These are phyloP conservation scores for Scartelaos histophorus DNA, from an alignment of 2,113 vertebrate genomes.

Conservation along the genomic window DNA sequence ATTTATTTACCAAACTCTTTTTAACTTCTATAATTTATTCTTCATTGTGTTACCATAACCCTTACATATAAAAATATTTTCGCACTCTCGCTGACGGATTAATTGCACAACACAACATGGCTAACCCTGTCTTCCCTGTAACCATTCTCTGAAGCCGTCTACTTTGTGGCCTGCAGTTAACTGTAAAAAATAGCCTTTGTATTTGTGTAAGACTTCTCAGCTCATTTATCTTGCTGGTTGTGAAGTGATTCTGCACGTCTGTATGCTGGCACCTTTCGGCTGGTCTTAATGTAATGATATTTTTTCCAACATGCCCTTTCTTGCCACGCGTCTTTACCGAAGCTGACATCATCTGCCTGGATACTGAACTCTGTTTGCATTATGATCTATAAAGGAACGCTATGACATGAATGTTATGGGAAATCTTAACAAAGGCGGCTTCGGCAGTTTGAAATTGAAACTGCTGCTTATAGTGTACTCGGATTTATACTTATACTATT, in stretches of 20 bases:
- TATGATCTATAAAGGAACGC: slow-evolving; percentile 42
- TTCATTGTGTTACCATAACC: slow-evolving; percentile 36
- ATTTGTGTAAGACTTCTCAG: slow-evolving; percentile 68
- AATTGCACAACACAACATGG: slow-evolving; percentile 31
- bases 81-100: slow-evolving; percentile 49
- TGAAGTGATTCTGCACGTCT: slow-evolving; percentile 27
- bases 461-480: neutral
- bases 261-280: slow-evolving; percentile 58
- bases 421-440: neutral
- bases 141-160: slow-evolving; percentile 41
- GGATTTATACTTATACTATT: neutral
- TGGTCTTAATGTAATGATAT: slow-evolving; percentile 69
- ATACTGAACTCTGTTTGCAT: slow-evolving; percentile 50
- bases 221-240: slow-evolving; percentile 68
- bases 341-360: slow-evolving; percentile 61
- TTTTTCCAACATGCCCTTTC: slow-evolving; percentile 65
- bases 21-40: slow-evolving; percentile 19
- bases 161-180: slow-evolving; percentile 33
- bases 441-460: neutral
- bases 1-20: slow-evolving; percentile 14
- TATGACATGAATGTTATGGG: slow-evolving; percentile 18
- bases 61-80: slow-evolving; percentile 39
- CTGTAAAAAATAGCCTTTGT: slow-evolving; percentile 34
- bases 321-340: slow-evolving; percentile 56
- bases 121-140: slow-evolving; percentile 26